A percentile compares a stretch with the other conserved stretches of the same genome.
Evolutionary conservation across 2,113 vertebrate species (phyloP).

Genomic region (Apteryx mantelli): DNA sequence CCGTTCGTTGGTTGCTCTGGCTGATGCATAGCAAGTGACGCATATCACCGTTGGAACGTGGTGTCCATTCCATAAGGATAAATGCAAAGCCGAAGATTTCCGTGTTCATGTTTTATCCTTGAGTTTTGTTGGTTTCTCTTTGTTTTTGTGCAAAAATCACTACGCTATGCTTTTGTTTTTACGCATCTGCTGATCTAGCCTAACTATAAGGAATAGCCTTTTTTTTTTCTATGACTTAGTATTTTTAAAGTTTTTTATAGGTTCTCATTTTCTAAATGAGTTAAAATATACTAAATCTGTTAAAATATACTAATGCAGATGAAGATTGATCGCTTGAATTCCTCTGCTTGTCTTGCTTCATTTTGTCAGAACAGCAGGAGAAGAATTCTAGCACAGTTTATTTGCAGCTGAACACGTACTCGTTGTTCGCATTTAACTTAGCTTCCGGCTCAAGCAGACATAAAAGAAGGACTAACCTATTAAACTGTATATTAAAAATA

Average conservation of each 20-base stretch:
- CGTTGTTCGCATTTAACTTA: background rate
- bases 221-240: background rate
- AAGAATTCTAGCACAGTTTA: too few species aligned
- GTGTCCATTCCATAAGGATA: background rate
- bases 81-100: background rate
- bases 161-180: background rate
- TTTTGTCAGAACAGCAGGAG: too few species aligned
- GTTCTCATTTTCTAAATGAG: too few species aligned
- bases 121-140: background rate
- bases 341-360: too few species aligned
- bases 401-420: too few species aligned
- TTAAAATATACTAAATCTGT: too few species aligned
- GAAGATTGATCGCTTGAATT: too few species aligned
- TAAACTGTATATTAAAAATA: background rate
- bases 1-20: background rate
- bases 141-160: background rate
- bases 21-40: slow-evolving; percentile 12
- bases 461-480: background rate
- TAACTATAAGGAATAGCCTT: background rate
- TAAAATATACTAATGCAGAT: too few species aligned
- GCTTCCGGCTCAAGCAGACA: background rate
- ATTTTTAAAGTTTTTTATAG: too few species aligned
- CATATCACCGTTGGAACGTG: background rate
- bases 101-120: background rate
- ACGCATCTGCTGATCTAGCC: background rate